Percentiles rank a stretch among this genome's conserved stretches.
Conservation (phyloP, 2,888 invertebrate species). For the Hyppa rectilinea region DNA sequence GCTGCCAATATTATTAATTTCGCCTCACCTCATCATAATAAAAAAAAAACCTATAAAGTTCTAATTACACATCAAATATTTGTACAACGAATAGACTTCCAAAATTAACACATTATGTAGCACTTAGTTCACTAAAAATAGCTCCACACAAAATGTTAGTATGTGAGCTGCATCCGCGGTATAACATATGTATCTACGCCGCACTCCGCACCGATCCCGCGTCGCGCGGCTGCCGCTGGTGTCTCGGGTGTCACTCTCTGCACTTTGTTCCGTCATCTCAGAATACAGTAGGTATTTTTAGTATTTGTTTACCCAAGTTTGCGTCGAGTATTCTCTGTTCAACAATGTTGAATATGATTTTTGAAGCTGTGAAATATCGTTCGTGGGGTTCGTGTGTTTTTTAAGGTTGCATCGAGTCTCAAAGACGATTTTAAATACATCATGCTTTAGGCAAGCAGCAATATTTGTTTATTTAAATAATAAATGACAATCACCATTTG, state of each 20-base stretch:
- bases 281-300: conserved; percentile 42
- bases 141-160: not conserved
- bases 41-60: not conserved
- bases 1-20: not conserved
- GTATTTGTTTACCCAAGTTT: conserved; percentile 22
- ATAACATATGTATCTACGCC: not conserved
- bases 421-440: not conserved
- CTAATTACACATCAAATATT: not conserved
- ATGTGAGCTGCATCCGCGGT: conserved; percentile 13
- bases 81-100: not conserved
- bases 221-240: not conserved
- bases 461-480: not conserved
- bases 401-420: not conserved
- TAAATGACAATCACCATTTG: not conserved
- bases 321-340: conserved; percentile 6
- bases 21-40: too few species aligned
- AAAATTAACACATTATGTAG: conserved; percentile 7
- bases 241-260: conserved; percentile 44
- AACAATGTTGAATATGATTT: not conserved
- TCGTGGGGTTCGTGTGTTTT: too few species aligned
- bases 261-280: conserved; percentile 43
- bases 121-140: conserved; percentile 25
- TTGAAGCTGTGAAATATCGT: not conserved
- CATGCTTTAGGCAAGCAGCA: not conserved
- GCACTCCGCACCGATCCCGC: not conserved